Percentiles rank a stretch among this genome's conserved stretches.
Evolutionary conservation across 2,797 vertebrate genomes (phyloP).

Genomic region (Falco rusticolus): DNA sequence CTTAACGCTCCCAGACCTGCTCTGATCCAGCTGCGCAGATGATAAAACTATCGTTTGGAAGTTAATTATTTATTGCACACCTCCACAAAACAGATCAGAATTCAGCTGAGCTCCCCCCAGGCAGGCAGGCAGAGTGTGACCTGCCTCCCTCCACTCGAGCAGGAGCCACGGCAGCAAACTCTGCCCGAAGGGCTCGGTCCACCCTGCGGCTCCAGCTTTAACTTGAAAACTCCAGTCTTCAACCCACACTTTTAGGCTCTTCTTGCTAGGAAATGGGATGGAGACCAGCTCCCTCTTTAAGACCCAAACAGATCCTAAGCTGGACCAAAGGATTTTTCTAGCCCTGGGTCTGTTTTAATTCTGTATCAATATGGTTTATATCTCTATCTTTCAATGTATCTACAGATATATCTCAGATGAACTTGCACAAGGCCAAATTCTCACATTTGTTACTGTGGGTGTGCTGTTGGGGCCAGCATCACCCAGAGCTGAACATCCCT

Average conservation of each 20-base stretch:
- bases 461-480: neutral
- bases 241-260: neutral
- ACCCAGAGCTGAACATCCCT: neutral
- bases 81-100: slow-evolving; percentile 60
- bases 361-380: neutral
- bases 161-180: neutral
- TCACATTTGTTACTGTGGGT: neutral
- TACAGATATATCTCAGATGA: neutral
- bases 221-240: too few relatives aligned
- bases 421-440: neutral
- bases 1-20: neutral
- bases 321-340: neutral
- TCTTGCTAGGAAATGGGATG: neutral
- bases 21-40: neutral
- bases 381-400: neutral
- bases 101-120: slow-evolving; percentile 52
- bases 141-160: neutral
- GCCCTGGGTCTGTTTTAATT: neutral
- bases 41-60: slow-evolving; percentile 4
- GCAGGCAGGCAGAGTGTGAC: neutral
- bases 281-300: neutral
- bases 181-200: neutral
- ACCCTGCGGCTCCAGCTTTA: neutral
- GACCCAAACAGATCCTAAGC: neutral
- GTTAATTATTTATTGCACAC: slow-evolving; percentile 74